Conservation (phyloP, 2,888 invertebrate genomes). For the Drosophila siamana region DNA sequence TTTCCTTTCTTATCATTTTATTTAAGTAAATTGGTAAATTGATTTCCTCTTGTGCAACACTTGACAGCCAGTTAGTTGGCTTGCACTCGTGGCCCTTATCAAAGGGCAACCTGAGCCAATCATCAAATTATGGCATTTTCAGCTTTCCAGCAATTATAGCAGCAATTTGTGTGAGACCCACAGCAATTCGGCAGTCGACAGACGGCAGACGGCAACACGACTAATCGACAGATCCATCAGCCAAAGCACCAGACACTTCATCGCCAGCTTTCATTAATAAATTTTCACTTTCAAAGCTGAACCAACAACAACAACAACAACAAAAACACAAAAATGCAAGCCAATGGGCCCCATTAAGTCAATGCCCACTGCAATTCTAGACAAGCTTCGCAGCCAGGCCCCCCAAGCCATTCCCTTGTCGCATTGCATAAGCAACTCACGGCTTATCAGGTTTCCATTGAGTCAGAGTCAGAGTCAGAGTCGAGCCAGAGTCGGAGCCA, state of each 20-base stretch:
- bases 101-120: constrained; percentile 54
- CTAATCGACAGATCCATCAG: constrained; percentile 64
- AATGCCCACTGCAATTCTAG: constrained; percentile 61
- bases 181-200: constrained; percentile 40
- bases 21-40: constrained; percentile 41
- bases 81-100: constrained; percentile 37
- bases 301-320: not conserved
- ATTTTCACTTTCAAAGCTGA: constrained; percentile 66
- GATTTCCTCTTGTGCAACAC: constrained; percentile 65
- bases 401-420: constrained; percentile 14
- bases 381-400: constrained; percentile 18
- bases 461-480: not conserved
- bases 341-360: constrained; percentile 50
- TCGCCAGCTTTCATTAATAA: constrained; percentile 62
- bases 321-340: constrained; percentile 38
- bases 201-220: constrained; percentile 24
- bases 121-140: constrained; percentile 68
- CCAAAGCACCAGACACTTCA: constrained; percentile 51
- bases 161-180: constrained; percentile 47
- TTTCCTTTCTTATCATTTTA: not conserved
- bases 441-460: constrained; percentile 57
- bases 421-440: constrained; percentile 58
- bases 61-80: constrained; percentile 30
- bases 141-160: constrained; percentile 71
- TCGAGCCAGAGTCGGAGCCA: not conserved